Evolutionary conservation across 2,113 vertebrate species (phyloP), one percentile per base, ranked within the genome.

Genomic region (Axis porcinus): DNA sequence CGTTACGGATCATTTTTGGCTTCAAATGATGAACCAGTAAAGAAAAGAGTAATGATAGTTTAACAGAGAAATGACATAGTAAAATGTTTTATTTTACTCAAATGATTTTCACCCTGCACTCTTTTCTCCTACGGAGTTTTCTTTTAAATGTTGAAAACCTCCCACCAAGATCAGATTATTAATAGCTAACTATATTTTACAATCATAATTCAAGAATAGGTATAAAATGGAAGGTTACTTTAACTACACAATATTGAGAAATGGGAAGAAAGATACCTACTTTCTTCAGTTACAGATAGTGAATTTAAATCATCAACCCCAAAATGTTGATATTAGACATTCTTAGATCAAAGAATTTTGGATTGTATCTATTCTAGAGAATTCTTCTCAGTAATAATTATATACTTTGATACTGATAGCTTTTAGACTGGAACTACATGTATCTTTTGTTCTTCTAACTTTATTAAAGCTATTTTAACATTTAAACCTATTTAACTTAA

Each of bases 151-250:
- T 67, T 92, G 60, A 76, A 79, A 52, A 64, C 16, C 12, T 28
- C 12, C 13, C 11, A 40, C 47, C 21, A 58, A 83, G 43, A 86
- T 86, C 45, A 91, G 47, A 45, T 47, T 92, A 79, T 89, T 81
- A 90, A 70, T 70, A 94, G 36, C 47, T 89, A 50, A 87, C 70
- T 86, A 7, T 83, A 94, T 87, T 95, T 97, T 19, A 92, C n/a
- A 86, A 47, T 92, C 43, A 27, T 95, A 88, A 93, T 82, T 91
- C 30, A 95, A 85, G 30, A 86, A 11, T 52, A 43, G 40, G 14
- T 93, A 91, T 58, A 36, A 82, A 78, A 83, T 84, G 30, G 33
- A 67, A 82, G 36, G 21, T 92, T 89, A 57, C 36, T 89, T 92
- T 95, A 89, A 82, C 27, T 92, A 45, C 87, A 27, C 60, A 92